Evolutionary conservation across 2,888 invertebrate species (phyloP).

Genomic region (Clitarchus hookeri): DNA sequence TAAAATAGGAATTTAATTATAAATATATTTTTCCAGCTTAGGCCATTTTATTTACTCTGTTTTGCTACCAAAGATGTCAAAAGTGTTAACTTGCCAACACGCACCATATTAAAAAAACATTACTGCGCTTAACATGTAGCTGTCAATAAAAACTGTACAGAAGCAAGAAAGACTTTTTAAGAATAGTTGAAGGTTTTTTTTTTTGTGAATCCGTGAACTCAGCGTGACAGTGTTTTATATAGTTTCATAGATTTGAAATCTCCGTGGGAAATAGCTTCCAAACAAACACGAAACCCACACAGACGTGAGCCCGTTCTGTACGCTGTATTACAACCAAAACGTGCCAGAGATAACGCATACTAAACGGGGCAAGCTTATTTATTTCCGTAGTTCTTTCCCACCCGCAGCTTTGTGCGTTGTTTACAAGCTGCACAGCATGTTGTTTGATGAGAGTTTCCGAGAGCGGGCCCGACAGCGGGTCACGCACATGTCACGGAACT

Average conservation of each 20-base stretch:
- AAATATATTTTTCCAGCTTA: too few relatives aligned
- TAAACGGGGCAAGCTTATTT: neutral
- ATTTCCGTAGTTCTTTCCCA: neutral
- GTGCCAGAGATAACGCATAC: neutral
- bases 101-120: too few relatives aligned
- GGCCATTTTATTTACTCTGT: too few relatives aligned
- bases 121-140: too few relatives aligned
- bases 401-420: slow-evolving; percentile 8
- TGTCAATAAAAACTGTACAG: too few relatives aligned
- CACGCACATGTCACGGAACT: slow-evolving; percentile 8
- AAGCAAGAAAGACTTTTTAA: too few relatives aligned
- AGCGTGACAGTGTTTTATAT: too few relatives aligned
- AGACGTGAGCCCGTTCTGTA: neutral
- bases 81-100: too few relatives aligned
- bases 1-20: too few relatives aligned
- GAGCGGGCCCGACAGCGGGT: neutral
- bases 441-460: neutral
- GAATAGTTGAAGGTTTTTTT: too few relatives aligned
- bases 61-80: too few relatives aligned
- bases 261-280: neutral
- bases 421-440: neutral
- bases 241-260: neutral
- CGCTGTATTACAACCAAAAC: neutral
- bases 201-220: too few relatives aligned
- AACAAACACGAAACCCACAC: neutral